Evolutionary conservation across 92 coral and sea anemone genomes (phyloP).

Genomic region (Epizoanthus illoricatus): DNA sequence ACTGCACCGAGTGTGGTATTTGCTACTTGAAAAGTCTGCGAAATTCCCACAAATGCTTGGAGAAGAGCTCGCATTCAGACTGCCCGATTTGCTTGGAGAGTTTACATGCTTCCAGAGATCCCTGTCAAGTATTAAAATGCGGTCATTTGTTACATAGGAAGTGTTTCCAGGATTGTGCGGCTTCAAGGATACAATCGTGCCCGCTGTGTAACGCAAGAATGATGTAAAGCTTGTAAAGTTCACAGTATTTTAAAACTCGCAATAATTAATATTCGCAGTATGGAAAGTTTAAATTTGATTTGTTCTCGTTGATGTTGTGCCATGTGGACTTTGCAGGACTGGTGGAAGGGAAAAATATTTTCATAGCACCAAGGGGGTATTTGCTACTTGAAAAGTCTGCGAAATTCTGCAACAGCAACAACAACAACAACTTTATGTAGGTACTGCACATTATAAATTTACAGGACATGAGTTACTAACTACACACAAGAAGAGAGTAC

Average conservation of each 20-base stretch:
- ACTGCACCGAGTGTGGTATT: conserved; percentile 85
- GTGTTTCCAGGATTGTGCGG: conserved; percentile 74
- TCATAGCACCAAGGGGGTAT: conserved; percentile 87
- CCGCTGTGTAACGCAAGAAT: conserved; percentile 69
- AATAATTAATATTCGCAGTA: too few relatives aligned
- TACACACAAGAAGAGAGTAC: too few relatives aligned
- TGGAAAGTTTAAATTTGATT: too few relatives aligned
- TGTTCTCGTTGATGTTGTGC: too few relatives aligned
- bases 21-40: conserved; percentile 67
- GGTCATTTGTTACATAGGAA: conserved; percentile 88
- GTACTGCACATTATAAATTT: too few relatives aligned
- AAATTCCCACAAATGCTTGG: conserved; percentile 76
- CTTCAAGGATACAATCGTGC: conserved; percentile 51
- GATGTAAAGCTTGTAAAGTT: conserved; percentile 26
- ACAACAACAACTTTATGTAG: too few relatives aligned
- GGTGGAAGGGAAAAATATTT: conserved; percentile 89
- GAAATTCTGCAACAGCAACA: too few relatives aligned
- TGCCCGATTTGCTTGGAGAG: conserved; percentile 93
- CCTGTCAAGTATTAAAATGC: conserved; percentile 84
- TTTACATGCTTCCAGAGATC: conserved; percentile 79
- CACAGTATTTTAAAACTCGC: neutral
- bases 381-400: conserved; percentile 66
- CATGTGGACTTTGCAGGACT: conserved; percentile 86
- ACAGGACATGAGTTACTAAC: too few relatives aligned
- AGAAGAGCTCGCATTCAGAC: conserved; percentile 81